Evolutionary conservation across 1,140 invertebrate genomes (phyloP).

Genomic region (Cryptotermes secundus): DNA sequence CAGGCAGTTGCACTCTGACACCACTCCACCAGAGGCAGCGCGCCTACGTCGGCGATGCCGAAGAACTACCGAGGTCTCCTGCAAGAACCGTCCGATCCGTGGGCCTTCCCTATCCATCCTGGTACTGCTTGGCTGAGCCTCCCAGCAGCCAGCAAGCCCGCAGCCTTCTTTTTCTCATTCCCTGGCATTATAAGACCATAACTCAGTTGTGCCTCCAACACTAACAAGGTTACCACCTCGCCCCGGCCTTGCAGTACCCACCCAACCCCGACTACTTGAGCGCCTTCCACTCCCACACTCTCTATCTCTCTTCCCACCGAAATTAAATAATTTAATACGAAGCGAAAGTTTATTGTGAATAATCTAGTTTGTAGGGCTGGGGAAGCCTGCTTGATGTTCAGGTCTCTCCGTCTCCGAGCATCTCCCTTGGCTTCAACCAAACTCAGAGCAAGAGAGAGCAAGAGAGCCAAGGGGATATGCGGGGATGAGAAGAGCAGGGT

Average conservation of each 20-base stretch:
- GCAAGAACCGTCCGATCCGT: background rate
- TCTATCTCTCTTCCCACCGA: slow-evolving; percentile 40
- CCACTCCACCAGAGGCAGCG: background rate
- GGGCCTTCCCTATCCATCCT: slow-evolving; percentile 8
- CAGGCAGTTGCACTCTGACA: too few species aligned
- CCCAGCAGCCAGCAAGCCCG: background rate
- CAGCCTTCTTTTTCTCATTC: slow-evolving; percentile 47
- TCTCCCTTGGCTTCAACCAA: slow-evolving; percentile 22
- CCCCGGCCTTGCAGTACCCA: background rate
- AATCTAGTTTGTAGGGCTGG: slow-evolving; percentile 45
- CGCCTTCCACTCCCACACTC: slow-evolving; percentile 46
- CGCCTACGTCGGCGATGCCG: background rate
- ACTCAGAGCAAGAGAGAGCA: background rate
- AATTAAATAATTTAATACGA: slow-evolving; percentile 53
- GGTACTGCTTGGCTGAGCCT: background rate
- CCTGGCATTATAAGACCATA: slow-evolving; percentile 48
- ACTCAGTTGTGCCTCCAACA: slow-evolving; percentile 46
- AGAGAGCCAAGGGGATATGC: background rate
- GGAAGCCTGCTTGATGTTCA: slow-evolving; percentile 21
- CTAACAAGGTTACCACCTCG: slow-evolving; percentile 47
- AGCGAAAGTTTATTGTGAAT: slow-evolving; percentile 51
- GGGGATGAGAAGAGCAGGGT: background rate
- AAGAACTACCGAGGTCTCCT: slow-evolving; percentile 8
- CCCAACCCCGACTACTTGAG: slow-evolving; percentile 38
- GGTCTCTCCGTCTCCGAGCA: slow-evolving; percentile 12